Evolutionary conservation across 2,888 invertebrate species (phyloP).

Genomic region (Ophioninae sp.): DNA sequence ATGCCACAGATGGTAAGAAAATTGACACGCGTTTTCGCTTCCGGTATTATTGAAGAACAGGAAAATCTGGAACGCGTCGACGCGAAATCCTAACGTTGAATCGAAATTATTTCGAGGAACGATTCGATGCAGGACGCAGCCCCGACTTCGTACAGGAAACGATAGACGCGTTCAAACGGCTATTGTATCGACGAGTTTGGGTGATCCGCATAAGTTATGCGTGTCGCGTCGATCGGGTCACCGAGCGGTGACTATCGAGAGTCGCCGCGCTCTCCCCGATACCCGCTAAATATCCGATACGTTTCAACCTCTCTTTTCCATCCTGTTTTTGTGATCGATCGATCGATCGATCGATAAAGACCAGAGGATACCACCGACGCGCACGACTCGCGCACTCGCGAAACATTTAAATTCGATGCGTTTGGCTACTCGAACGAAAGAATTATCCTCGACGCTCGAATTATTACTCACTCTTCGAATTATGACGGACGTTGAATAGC

Average conservation of each 20-base stretch:
- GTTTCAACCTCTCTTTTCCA: constrained; percentile 4
- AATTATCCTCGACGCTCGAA: constrained; percentile 36
- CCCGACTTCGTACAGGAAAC: not conserved
- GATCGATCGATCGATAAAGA: constrained; percentile 3
- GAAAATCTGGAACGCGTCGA: not conserved
- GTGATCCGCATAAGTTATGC: constrained; percentile 9
- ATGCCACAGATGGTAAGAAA: constrained; percentile 92
- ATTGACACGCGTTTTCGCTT: not conserved
- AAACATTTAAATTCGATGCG: constrained; percentile 11
- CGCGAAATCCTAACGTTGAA: no score
- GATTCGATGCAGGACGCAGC: not conserved
- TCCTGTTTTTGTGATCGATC: not conserved
- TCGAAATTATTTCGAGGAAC: not conserved
- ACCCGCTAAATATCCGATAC: not conserved
- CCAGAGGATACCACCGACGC: not conserved
- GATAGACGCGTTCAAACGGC: not conserved
- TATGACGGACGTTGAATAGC: not conserved
- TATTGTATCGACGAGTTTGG: constrained; percentile 18
- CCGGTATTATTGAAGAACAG: not conserved
- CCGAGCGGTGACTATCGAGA: constrained; percentile 50
- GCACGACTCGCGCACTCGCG: not conserved
- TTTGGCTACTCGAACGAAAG: constrained; percentile 40
- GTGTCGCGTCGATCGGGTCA: constrained; percentile 13
- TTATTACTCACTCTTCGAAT: constrained; percentile 11
- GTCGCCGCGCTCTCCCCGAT: not conserved